Conservation (phyloP, 2,797 vertebrate species). For the Chaetodon trifasciatus region DNA sequence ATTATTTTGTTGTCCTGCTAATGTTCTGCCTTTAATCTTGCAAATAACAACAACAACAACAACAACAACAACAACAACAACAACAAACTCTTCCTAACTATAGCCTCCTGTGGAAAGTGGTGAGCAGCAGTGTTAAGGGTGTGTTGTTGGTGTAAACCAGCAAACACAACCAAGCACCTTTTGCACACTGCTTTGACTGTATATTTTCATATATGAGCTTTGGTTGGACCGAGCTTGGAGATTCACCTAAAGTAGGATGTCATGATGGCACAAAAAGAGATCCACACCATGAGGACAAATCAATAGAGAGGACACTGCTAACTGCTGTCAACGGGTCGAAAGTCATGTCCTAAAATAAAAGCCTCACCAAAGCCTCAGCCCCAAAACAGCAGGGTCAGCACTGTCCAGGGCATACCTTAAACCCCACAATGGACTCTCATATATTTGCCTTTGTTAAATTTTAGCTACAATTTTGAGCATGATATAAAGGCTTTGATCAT, state of each 20-base stretch:
- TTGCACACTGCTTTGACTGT: background rate
- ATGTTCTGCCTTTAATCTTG: background rate
- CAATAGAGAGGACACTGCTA: conserved; percentile 36
- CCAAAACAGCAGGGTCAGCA: conserved; percentile 42
- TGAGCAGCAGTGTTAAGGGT: too few relatives aligned
- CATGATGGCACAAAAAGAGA: conserved; percentile 8
- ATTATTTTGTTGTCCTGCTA: background rate
- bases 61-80: too few relatives aligned
- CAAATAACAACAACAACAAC: background rate
- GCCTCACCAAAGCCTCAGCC: conserved; percentile 8
- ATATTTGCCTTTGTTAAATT: conserved; percentile 12
- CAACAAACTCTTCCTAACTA: too few relatives aligned
- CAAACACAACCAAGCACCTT: background rate
- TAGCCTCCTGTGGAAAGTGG: background rate
- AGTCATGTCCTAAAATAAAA: conserved; percentile 42
- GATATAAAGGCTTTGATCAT: background rate
- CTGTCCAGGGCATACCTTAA: conserved; percentile 1
- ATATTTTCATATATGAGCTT: background rate
- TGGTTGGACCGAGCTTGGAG: background rate
- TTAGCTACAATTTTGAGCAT: background rate
- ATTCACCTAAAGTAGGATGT: background rate
- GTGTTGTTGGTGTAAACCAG: background rate
- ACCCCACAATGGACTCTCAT: conserved; percentile 15
- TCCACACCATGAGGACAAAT: conserved; percentile 28
- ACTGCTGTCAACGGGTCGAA: conserved; percentile 53